A percentile compares a stretch with the other conserved stretches of the same genome.
Evolutionary conservation across 2,888 invertebrate species (phyloP).

Genomic region (Drosophila phalerata): DNA sequence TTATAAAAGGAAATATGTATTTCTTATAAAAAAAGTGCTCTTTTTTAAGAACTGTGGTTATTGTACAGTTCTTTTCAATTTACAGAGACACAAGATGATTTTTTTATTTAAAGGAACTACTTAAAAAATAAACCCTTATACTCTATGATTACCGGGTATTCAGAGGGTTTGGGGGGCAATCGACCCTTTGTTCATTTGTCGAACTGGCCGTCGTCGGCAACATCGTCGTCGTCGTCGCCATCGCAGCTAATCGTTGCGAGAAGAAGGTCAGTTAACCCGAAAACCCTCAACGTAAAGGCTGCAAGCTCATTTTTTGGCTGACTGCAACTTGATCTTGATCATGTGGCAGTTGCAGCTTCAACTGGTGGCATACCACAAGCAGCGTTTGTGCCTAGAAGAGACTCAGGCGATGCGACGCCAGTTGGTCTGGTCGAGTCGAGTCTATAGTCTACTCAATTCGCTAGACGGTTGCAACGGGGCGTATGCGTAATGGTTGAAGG

Average conservation of each 20-base stretch:
- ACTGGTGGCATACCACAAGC: conserved; percentile 20
- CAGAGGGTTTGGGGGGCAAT: neutral
- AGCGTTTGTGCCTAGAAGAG: conserved; percentile 13
- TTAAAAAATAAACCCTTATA: neutral
- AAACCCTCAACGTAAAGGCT: conserved; percentile 22
- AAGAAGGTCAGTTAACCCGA: conserved; percentile 75
- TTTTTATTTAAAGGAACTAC: too few species aligned
- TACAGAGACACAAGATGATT: too few species aligned
- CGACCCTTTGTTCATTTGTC: conserved; percentile 77
- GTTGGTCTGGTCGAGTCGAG: conserved; percentile 40
- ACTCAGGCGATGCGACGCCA: conserved; percentile 55
- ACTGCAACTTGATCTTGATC: conserved; percentile 41
- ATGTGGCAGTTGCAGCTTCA: neutral
- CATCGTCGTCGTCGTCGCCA: conserved; percentile 50
- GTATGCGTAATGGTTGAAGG: conserved; percentile 58
- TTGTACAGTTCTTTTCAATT: too few species aligned
- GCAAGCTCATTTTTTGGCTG: conserved; percentile 23
- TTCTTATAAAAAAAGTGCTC: too few species aligned
- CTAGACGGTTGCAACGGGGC: conserved; percentile 45
- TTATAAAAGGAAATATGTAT: too few species aligned
- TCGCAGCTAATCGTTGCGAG: conserved; percentile 68
- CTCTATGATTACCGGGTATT: neutral
- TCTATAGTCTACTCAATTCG: neutral
- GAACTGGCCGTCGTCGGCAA: conserved; percentile 47
- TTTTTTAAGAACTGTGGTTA: too few species aligned